Conservation (phyloP, 1,140 invertebrate species). For the Cherax quadricarinatus region DNA sequence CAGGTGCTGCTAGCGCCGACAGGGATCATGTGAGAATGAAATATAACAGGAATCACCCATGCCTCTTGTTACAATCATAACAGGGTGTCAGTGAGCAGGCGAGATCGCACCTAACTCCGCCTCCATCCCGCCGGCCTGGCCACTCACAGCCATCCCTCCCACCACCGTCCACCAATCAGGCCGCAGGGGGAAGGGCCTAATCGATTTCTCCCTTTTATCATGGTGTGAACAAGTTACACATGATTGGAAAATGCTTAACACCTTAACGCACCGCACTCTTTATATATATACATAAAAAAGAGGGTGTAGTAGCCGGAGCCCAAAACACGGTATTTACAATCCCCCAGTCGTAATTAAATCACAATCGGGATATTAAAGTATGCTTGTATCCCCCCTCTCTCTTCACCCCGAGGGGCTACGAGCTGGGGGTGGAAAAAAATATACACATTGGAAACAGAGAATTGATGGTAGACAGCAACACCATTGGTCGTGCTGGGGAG, state of each 20-base stretch:
- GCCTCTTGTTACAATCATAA: constrained; percentile 68
- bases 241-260: constrained; percentile 68
- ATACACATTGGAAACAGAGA: constrained; percentile 53
- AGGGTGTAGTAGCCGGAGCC: not conserved
- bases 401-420: not conserved
- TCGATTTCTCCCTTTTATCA: constrained; percentile 70
- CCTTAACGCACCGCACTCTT: constrained; percentile 57
- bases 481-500: constrained; percentile 44
- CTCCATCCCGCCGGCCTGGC: constrained; percentile 19
- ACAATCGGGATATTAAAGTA: not conserved
- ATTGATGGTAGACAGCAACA: constrained; percentile 45
- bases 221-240: constrained; percentile 70
- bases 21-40: constrained; percentile 68
- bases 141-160: constrained; percentile 32
- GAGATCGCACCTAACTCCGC: constrained; percentile 50
- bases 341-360: not conserved
- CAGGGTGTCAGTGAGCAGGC: constrained; percentile 53
- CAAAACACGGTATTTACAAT: constrained; percentile 30
- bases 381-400: not conserved
- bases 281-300: constrained; percentile 21
- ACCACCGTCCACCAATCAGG: constrained; percentile 48
- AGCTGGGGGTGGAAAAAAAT: not conserved
- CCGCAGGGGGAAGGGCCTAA: constrained; percentile 66
- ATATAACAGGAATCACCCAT: constrained; percentile 70
- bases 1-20: constrained; percentile 46